Percentiles rank a stretch among this genome's conserved stretches.
Conservation (phyloP, 2,797 vertebrate species). For the Tarsius wallacei region DNA sequence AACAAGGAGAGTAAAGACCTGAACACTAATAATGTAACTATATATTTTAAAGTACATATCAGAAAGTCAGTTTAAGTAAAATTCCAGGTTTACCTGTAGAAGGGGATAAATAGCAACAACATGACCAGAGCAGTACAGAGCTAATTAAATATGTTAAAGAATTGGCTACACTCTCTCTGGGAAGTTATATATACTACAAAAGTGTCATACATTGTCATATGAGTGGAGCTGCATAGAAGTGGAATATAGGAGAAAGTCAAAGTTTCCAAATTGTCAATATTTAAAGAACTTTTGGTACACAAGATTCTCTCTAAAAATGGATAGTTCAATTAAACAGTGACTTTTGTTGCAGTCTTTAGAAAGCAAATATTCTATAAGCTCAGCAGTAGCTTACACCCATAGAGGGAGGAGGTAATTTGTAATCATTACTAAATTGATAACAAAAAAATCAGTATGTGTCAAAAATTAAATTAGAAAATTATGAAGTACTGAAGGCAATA, state of each 20-base stretch:
- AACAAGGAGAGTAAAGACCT: neutral
- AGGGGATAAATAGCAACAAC: neutral
- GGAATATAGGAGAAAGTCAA: neutral
- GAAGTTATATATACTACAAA: neutral
- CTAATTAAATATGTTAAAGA: neutral
- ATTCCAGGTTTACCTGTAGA: neutral
- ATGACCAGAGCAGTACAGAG: neutral
- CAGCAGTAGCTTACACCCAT: neutral
- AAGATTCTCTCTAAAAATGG: neutral
- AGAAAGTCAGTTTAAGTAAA: neutral
- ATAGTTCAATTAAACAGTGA: neutral
- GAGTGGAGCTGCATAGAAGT: neutral
- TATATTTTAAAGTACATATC: neutral
- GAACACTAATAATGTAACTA: neutral
- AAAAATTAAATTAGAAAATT: constrained; percentile 31
- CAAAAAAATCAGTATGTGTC: neutral
- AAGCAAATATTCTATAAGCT: neutral
- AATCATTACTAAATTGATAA: neutral
- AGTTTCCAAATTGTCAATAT: neutral
- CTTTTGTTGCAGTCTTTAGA: neutral
- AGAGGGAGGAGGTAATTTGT: neutral
- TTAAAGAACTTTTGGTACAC: neutral
- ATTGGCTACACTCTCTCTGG: neutral
- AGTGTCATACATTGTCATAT: neutral
- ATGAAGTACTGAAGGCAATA: neutral